Percentiles rank a stretch among this genome's conserved stretches.
Evolutionary conservation across 2,113 vertebrate genomes (phyloP).

Genomic region (Halichoeres trimaculatus): DNA sequence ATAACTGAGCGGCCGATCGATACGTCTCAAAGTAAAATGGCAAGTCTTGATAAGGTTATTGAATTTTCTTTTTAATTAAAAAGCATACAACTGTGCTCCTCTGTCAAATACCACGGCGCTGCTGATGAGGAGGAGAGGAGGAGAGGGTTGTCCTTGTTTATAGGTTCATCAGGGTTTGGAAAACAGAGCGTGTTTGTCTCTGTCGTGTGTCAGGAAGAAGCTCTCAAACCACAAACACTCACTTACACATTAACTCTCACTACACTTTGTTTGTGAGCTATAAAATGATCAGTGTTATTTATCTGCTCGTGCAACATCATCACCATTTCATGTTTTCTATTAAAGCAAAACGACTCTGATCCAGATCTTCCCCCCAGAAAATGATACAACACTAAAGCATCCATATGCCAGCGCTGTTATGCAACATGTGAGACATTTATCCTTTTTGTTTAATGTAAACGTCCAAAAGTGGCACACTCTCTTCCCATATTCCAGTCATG

Average conservation of each 20-base stretch:
- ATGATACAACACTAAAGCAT: background rate
- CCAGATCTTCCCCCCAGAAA: background rate
- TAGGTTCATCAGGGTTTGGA: constrained; percentile 54
- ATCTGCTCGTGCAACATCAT: constrained; percentile 22
- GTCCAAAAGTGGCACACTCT: constrained; percentile 45
- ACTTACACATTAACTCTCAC: constrained; percentile 56
- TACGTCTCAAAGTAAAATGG: constrained; percentile 79
- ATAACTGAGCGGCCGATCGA: constrained; percentile 75
- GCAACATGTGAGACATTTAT: constrained; percentile 23
- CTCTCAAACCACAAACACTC: constrained; percentile 53
- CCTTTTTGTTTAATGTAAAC: constrained; percentile 61
- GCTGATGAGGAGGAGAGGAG: constrained; percentile 38
- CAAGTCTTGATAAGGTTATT: constrained; percentile 81
- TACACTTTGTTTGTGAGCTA: constrained; percentile 52
- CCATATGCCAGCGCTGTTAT: background rate
- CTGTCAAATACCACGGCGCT: constrained; percentile 52
- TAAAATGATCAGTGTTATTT: constrained; percentile 45
- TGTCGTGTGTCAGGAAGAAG: constrained; percentile 44
- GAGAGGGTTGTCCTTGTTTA: constrained; percentile 50
- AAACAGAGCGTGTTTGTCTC: constrained; percentile 52
- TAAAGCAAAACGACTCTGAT: constrained; percentile 5
- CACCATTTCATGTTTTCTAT: constrained; percentile 18
- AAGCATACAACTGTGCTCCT: constrained; percentile 65
- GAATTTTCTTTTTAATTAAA: constrained; percentile 84
- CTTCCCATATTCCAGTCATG: constrained; percentile 47